These are phyloP conservation scores for Leptinotarsa haldemani DNA, from an alignment of 2,888 invertebrate genomes.

Conservation along the genomic window DNA sequence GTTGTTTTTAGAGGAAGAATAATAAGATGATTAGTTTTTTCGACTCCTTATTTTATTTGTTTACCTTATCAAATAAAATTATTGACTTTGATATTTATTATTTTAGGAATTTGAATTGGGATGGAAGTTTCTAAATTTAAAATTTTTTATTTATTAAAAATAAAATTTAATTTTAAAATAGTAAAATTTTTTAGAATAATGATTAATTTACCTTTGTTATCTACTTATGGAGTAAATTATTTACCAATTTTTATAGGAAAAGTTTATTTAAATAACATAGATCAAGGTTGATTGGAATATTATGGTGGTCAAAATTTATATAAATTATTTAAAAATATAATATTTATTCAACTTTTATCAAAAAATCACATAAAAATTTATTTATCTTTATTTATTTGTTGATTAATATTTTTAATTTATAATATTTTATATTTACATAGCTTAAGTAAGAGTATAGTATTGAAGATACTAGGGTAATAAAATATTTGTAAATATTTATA, in stretches of 20 bases:
- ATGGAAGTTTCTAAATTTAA: constrained; percentile 66
- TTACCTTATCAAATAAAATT: constrained; percentile 68
- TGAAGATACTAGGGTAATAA: constrained; percentile 66
- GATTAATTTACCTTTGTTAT: constrained; percentile 69
- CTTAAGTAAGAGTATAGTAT: constrained; percentile 65
- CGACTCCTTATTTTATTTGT: constrained; percentile 69
- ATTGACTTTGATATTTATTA: constrained; percentile 68
- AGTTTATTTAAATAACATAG: constrained; percentile 63
- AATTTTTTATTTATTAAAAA: constrained; percentile 64
- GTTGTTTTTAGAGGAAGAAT: constrained; percentile 69
- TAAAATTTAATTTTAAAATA: constrained; percentile 56
- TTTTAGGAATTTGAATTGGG: constrained; percentile 65
- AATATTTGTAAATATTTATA: constrained; percentile 58
- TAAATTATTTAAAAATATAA: constrained; percentile 62
- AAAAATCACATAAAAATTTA: constrained; percentile 69
- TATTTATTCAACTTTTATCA: constrained; percentile 64
- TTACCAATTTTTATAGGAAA: constrained; percentile 66
- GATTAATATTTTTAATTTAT: constrained; percentile 23
- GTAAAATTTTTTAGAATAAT: constrained; percentile 64
- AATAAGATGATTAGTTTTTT: constrained; percentile 71
- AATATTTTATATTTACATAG: constrained; percentile 59
- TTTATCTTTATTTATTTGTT: constrained; percentile 51
- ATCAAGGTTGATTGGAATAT: constrained; percentile 55
- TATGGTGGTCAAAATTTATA: constrained; percentile 50
- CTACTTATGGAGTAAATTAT: constrained; percentile 63